Evolutionary conservation across 2,113 vertebrate species (phyloP), one percentile per base, ranked within the genome.

Genomic region (Ascaphus truei): DNA sequence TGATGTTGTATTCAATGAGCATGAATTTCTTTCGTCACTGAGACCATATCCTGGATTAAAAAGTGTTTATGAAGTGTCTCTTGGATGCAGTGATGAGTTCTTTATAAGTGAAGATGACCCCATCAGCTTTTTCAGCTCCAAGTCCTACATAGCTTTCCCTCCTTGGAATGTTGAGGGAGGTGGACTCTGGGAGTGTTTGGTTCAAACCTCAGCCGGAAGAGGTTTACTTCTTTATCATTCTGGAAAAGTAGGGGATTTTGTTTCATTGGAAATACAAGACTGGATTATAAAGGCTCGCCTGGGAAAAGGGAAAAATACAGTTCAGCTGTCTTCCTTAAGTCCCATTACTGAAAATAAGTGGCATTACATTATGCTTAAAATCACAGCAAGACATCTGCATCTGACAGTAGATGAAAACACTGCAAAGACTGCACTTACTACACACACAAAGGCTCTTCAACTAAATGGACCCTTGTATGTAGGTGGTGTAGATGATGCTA

Each of bases 61-160:
- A 83, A 92, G 78, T 11, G 77, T 95, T 66, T 80, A 87, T 68
- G 94, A 98, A 71, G 92, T 96, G 60, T 98, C 89, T 1, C 78
- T 93, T 45, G 92, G 93, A 25, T 98, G 94, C 75, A 97, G 80
- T 63, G 90, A 93, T 22, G 92, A 94, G 64, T 96, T 98, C 83
- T 94, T 94, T 76, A 88, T 93, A 41, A 81, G 72, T 1, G 90
- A 94, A 65, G 85, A 92, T 30, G 92, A 96, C 9, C 78, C 94
- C 1, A 82, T 98, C 66, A 97, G 86, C 81, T 95, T 97, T 76
- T 98, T 97, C 77, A 99, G 94, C 76, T 93, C 95, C 3, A 91
- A 86, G 73, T 94, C 93, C 12, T 97, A 90, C 26, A 48, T 95
- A 71, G 87, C 88, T 33, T 84, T 97, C 74, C 85, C 92, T 15